Conservation (phyloP, 2,888 invertebrate species). For the Enchytraeus crypticus region DNA sequence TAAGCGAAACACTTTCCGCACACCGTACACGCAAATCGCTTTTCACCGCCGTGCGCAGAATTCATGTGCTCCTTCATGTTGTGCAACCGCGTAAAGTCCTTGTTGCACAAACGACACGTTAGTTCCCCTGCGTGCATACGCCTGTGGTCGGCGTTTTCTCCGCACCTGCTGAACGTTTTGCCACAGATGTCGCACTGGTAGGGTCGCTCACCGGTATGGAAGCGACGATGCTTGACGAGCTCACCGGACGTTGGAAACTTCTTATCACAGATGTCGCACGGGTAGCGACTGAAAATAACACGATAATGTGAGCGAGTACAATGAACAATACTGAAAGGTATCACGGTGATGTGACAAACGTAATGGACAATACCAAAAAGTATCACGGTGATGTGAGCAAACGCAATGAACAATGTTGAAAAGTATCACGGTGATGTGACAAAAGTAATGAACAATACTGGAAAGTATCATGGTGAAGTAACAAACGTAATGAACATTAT, state of each 20-base stretch:
- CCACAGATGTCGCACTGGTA: conserved; percentile 8
- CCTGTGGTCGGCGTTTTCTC: conserved; percentile 5
- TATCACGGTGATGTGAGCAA: too few species aligned
- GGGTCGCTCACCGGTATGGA: conserved; percentile 4
- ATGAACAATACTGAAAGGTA: too few species aligned
- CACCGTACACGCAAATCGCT: not conserved
- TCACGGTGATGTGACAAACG: too few species aligned
- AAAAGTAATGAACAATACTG: too few species aligned
- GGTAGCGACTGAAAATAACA: not conserved
- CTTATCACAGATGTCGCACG: conserved; percentile 6
- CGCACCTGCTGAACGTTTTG: conserved; percentile 6
- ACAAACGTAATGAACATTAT: too few species aligned
- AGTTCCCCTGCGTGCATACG: conserved; percentile 4
- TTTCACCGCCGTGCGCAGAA: conserved; percentile 1
- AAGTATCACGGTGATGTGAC: too few species aligned
- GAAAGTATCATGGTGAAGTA: too few species aligned
- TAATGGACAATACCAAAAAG: too few species aligned
- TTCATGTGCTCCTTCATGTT: conserved; percentile 11
- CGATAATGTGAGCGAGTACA: too few species aligned
- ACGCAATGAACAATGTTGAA: too few species aligned
- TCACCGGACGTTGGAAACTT: conserved; percentile 3
- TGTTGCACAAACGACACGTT: not conserved
- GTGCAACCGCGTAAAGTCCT: conserved; percentile 7
- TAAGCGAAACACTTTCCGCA: conserved; percentile 7
- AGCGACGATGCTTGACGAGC: conserved; percentile 6